Conservation (phyloP, 2,888 invertebrate genomes). For the Sarcophaga variegata region DNA sequence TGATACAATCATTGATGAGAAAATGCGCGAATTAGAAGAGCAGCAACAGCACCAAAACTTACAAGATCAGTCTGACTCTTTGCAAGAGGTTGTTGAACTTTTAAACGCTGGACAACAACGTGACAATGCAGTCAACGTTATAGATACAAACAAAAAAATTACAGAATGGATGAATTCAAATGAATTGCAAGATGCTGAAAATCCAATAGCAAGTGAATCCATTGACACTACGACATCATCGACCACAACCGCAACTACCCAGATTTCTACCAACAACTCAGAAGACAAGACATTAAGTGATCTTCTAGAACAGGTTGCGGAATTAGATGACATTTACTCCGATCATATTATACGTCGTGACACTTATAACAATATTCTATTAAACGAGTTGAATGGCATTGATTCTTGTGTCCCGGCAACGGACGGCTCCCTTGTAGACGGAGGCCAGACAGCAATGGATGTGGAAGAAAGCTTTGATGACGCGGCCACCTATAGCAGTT, state of each 20-base stretch:
- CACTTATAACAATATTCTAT: conserved; percentile 79
- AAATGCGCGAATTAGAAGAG: conserved; percentile 79
- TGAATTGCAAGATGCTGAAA: conserved; percentile 73
- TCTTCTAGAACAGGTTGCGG: conserved; percentile 89
- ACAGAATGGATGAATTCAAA: conserved; percentile 81
- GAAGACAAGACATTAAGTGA: conserved; percentile 87
- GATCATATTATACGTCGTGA: conserved; percentile 86
- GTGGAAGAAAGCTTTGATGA: conserved; percentile 88
- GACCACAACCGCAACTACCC: conserved; percentile 47
- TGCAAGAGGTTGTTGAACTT: conserved; percentile 58
- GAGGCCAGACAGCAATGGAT: conserved; percentile 80
- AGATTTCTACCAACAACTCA: conserved; percentile 30
- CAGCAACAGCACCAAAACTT: conserved; percentile 67
- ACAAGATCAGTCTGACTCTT: conserved; percentile 2
- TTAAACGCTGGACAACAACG: conserved; percentile 32
- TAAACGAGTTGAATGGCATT: conserved; percentile 77
- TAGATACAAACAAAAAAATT: conserved; percentile 79
- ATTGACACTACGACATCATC: conserved; percentile 44
- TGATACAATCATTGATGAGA: conserved; percentile 81
- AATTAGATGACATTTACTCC: conserved; percentile 90
- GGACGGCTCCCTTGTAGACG: conserved; percentile 45
- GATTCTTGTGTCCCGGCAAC: conserved; percentile 75
- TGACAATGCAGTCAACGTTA: neutral
- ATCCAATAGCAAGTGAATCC: conserved; percentile 28
- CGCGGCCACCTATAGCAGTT: conserved; percentile 90